A percentile compares a stretch with the other conserved stretches of the same genome.
These are phyloP conservation scores for Scaptodrosophila latifasciaeformis DNA, from an alignment of 2,888 invertebrate species.

Conservation along the genomic window DNA sequence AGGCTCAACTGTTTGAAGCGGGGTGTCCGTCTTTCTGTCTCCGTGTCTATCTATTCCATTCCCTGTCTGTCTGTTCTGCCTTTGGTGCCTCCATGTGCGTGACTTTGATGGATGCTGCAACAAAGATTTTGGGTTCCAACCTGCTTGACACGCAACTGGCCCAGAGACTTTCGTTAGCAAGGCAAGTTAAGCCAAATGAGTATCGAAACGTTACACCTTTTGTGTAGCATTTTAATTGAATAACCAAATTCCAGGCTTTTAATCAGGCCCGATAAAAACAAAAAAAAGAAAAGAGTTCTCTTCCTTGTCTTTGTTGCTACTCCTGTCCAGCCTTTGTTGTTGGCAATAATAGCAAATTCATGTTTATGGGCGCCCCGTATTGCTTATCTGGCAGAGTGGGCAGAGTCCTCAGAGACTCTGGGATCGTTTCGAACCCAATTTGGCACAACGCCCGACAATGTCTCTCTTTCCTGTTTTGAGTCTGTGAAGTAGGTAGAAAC, in stretches of 20 bases:
- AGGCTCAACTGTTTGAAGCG: not conserved
- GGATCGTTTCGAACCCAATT: constrained; percentile 17
- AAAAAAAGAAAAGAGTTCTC: constrained; percentile 34
- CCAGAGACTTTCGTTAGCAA: not conserved
- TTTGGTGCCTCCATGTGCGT: constrained; percentile 11
- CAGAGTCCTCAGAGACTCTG: not conserved
- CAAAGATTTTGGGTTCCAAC: not conserved
- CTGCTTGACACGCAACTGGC: constrained; percentile 2
- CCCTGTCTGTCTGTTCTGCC: not conserved
- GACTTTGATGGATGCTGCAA: constrained; percentile 14
- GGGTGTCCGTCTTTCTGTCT: not conserved
- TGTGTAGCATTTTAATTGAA: constrained; percentile 37
- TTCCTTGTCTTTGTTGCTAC: no score
- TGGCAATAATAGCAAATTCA: constrained; percentile 62
- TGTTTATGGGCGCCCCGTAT: constrained; percentile 46
- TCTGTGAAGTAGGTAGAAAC: not conserved
- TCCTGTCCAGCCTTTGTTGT: constrained; percentile 6
- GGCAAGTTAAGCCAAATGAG: not conserved
- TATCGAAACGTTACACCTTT: not conserved
- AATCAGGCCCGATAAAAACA: constrained; percentile 40
- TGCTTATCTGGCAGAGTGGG: constrained; percentile 29
- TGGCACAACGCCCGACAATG: constrained; percentile 16
- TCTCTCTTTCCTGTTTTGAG: constrained; percentile 13
- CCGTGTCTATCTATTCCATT: not conserved
- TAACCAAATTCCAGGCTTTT: constrained; percentile 38